Percentiles rank a stretch among this genome's conserved stretches.
phyloP scores from a whole-genome alignment of 2,888 invertebrate species.

The Acleris sparsana region DNA sequence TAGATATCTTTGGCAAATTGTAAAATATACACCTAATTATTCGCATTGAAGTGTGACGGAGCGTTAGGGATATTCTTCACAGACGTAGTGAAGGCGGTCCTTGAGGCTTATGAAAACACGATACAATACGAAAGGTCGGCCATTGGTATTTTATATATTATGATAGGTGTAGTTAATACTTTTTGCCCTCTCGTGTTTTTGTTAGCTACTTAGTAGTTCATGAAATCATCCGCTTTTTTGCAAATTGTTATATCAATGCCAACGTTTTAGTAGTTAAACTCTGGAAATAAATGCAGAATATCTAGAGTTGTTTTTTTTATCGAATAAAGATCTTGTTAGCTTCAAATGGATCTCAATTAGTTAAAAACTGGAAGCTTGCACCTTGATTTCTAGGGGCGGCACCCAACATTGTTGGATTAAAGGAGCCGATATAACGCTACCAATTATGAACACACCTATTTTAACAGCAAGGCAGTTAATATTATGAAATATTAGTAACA shows the following conservation, averaged over 20 bases:
- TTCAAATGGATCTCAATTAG: constrained; percentile 3
- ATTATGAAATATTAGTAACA: constrained; percentile 76
- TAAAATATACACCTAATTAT: constrained; percentile 82
- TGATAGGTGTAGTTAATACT: constrained; percentile 60
- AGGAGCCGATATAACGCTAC: constrained; percentile 61
- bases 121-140: constrained; percentile 58
- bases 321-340: not conserved
- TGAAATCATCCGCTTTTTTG: not conserved
- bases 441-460: constrained; percentile 76
- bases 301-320: not conserved
- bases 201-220: constrained; percentile 5
- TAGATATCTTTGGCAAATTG: constrained; percentile 80
- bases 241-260: too few relatives aligned
- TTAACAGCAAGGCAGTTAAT: constrained; percentile 76
- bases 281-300: too few relatives aligned
- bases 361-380: constrained; percentile 19
- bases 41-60: constrained; percentile 70
- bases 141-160: constrained; percentile 54
- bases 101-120: constrained; percentile 79
- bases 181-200: constrained; percentile 38
- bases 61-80: constrained; percentile 65
- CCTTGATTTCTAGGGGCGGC: constrained; percentile 32
- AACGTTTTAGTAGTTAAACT: too few relatives aligned
- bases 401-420: constrained; percentile 36
- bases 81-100: constrained; percentile 65